A percentile compares a stretch with the other conserved stretches of the same genome.
phyloP scores from a whole-genome alignment of 2,888 invertebrate species.

The Apantesis nais region DNA sequence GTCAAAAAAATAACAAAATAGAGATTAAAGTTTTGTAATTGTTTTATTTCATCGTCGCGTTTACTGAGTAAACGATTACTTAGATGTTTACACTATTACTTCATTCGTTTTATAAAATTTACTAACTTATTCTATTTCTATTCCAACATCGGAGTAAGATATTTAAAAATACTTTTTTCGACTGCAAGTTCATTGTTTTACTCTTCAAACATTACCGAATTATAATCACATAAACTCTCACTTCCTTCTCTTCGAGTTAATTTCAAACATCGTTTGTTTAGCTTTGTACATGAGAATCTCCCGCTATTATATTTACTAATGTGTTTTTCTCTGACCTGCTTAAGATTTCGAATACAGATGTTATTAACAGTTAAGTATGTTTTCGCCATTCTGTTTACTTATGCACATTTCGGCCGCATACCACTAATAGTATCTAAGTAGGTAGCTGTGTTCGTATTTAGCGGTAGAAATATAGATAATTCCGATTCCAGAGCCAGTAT shows the following conservation, averaged over 20 bases:
- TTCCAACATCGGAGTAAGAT: not conserved
- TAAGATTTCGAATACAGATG: slow-evolving; percentile 6
- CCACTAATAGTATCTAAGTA: not conserved
- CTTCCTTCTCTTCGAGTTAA: slow-evolving; percentile 4
- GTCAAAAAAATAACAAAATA: not conserved
- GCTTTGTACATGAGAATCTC: slow-evolving; percentile 13
- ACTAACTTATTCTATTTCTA: not conserved
- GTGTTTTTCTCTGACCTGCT: slow-evolving; percentile 18
- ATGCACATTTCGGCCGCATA: not conserved
- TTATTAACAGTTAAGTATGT: slow-evolving; percentile 23
- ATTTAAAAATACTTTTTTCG: not conserved
- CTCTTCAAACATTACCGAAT: slow-evolving; percentile 33
- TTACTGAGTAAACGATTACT: not conserved
- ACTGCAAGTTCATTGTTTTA: slow-evolving; percentile 2
- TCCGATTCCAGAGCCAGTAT: slow-evolving; percentile 1
- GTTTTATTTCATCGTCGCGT: not conserved
- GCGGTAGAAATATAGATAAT: not conserved
- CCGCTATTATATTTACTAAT: slow-evolving; percentile 8
- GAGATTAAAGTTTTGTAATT: not conserved
- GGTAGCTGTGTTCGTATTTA: not conserved
- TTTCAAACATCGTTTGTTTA: slow-evolving; percentile 7
- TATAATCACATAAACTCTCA: slow-evolving; percentile 20
- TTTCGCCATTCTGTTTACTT: slow-evolving; percentile 19
- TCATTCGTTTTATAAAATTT: not conserved
- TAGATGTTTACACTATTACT: not conserved